Base-by-base conservation (phyloP, 2,113 vertebrate species). In the Xyrauchen texanus region DNA sequence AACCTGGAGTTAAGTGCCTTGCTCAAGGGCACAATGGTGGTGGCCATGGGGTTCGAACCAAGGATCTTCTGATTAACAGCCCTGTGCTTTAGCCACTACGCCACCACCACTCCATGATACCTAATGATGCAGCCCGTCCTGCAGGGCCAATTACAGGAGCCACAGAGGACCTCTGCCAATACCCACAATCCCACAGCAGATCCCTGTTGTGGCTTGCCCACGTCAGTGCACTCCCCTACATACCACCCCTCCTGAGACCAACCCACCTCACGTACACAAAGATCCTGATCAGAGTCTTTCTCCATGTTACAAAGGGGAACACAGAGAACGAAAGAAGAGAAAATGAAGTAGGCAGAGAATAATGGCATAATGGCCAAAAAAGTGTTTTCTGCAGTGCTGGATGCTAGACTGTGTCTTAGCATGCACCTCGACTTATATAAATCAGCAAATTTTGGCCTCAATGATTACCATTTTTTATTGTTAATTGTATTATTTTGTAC, bases 101-200 rank as follows among this genome's bases (percentile, higher is more conserved):
- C n/a, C n/a, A n/a, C n/a, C n/a, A n/a, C n/a, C n/a, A n/a, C n/a
- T n/a, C n/a, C n/a, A n/a, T n/a, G n/a, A n/a, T n/a, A n/a, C n/a
- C n/a, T n/a, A n/a, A n/a, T n/a, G 84, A 93, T 86, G 46, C 12
- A 78, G 82, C 68, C 6, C 4, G 12, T 34, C 63, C 67, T 72
- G 52, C 81, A 4, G 69, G 49, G 78, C 67, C 83, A 84, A 85
- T 88, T 86, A 89, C 65, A 80, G 64, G 51, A 1, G n/a, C 52
- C 61, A 71, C 88, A 78, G 13, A 51, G 15, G 34, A 81, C 85
- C 84, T 80, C 85, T 84, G 85, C 88, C 67, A 83, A 47, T 1
- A 2, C 78, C 21, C 46, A 74, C 16, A 11, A 55, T 79, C 79
- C 84, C 87, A 74, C 86, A 13, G 63, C 76, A 75, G 88, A 66